Evolutionary conservation across 2,797 vertebrate genomes (phyloP), one percentile per base, ranked within the genome.

Genomic region (Siniperca undulata): DNA sequence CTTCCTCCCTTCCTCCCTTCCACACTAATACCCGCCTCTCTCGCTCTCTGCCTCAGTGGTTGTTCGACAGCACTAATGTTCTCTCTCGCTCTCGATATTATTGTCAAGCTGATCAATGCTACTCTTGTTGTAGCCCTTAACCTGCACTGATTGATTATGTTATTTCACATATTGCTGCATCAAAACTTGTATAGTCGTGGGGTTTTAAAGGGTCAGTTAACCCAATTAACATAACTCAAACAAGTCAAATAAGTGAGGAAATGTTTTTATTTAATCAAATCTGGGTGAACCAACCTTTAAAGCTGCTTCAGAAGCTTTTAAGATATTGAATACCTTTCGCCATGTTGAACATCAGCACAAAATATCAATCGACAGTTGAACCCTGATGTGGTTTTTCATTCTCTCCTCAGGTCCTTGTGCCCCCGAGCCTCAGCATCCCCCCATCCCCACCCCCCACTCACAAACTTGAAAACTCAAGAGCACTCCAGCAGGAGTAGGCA

Each of bases 1-100:
- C 83, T 90, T 85, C 91, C 65, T 81, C 6, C 46, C 48, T 64
- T 62, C 74, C 59, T n/a, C n/a, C n/a, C n/a, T n/a, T n/a, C n/a
- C n/a, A 64, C 77, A 46, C 66, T 61, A 52, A 80, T 40, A 40
- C 61, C 36, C 27, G 11, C 55, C 62, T 34, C 88, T 83, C 73
- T 75, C 83, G 13, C 59, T 71, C 78, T 82, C 68, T 77, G 52
- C 61, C 40, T 86, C 74, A 53, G 89, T 88, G 85, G 83, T 89
- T 74, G 82, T 85, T 92, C 82, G 71, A 90, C 87, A 86, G 85
- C 74, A 75, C 90, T 94, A 93, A 96, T 94, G 93, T 90, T 52
- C 62, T 42, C 40, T 70, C 22, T 27, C 56, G 24, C 55, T 56
- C 62, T 46, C 24, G 0, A 74, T 64, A 56, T 36, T 13, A 27